Percentiles rank a stretch among this genome's conserved stretches.
phyloP scores from a whole-genome alignment of 2,797 vertebrate species.

The Calcarius lapponicus region DNA sequence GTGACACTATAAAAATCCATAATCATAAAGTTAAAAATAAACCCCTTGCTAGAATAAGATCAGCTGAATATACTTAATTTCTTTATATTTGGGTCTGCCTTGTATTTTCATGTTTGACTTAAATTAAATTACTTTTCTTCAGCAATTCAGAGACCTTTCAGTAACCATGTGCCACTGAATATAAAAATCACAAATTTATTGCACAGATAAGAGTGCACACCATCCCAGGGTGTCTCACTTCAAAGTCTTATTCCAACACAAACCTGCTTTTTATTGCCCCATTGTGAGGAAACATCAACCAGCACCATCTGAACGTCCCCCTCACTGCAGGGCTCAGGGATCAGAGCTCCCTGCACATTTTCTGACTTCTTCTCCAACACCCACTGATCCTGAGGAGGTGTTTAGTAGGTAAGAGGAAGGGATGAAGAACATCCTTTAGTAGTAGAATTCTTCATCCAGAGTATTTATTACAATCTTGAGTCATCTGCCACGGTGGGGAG shows the following conservation, averaged over 20 bases:
- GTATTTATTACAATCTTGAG: conserved; percentile 13
- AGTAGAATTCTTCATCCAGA: background rate
- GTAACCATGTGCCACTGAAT: background rate
- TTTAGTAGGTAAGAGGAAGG: background rate
- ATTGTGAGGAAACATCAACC: background rate
- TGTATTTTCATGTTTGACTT: conserved; percentile 9
- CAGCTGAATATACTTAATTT: background rate
- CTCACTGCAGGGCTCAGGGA: background rate
- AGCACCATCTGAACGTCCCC: background rate
- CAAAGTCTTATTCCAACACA: background rate
- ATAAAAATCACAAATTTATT: background rate
- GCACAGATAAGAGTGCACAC: background rate
- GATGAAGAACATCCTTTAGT: background rate
- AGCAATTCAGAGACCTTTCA: background rate
- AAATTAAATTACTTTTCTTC: background rate
- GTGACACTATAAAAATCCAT: conserved; percentile 35
- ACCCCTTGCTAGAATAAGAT: background rate
- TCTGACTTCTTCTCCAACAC: background rate
- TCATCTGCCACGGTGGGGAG: background rate
- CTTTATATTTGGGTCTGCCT: conserved; percentile 2
- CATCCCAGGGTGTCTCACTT: background rate
- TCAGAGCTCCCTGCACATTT: background rate
- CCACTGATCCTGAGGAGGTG: background rate
- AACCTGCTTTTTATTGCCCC: background rate
- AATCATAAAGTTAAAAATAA: conserved; percentile 60